phyloP scores from a whole-genome alignment of 2,113 vertebrate species.

The Etheostoma spectabile region DNA sequence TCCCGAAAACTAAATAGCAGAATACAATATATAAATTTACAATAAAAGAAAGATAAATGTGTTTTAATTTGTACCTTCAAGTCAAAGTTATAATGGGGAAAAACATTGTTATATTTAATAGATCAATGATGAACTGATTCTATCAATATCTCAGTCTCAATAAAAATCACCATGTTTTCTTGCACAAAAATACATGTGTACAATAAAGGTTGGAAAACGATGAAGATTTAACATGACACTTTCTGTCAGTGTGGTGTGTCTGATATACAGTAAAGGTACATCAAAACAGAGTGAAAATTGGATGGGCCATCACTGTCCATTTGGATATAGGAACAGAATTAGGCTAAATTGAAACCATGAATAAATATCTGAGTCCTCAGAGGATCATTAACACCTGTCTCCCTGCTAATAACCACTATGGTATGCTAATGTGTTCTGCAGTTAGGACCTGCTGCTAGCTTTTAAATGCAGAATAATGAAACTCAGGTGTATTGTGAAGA shows the following conservation, averaged over 20 bases:
- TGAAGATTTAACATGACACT: conserved; percentile 65
- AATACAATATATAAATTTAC: background rate
- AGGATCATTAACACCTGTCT: conserved; percentile 77
- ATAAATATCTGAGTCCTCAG: conserved; percentile 75
- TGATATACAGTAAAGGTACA: conserved; percentile 43
- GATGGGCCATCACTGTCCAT: conserved; percentile 51
- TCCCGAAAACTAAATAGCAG: background rate
- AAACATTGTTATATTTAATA: conserved; percentile 6
- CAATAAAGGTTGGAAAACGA: conserved; percentile 46
- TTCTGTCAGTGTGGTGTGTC: conserved; percentile 39
- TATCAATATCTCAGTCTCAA: conserved; percentile 23
- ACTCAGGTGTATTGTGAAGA: conserved; percentile 56
- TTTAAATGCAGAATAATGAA: conserved; percentile 72
- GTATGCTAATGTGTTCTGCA: conserved; percentile 71
- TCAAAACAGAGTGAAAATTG: conserved; percentile 49
- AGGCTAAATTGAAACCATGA: conserved; percentile 69
- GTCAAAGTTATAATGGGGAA: background rate
- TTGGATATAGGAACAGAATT: conserved; percentile 61
- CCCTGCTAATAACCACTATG: conserved; percentile 55
- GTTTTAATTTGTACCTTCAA: background rate
- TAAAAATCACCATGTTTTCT: conserved; percentile 12
- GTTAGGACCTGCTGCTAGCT: conserved; percentile 53
- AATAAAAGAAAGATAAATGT: background rate
- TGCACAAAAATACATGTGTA: conserved; percentile 30
- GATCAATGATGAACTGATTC: conserved; percentile 47